These are phyloP conservation scores for Idaea straminata DNA, from an alignment of 2,888 invertebrate species.

Conservation along the genomic window DNA sequence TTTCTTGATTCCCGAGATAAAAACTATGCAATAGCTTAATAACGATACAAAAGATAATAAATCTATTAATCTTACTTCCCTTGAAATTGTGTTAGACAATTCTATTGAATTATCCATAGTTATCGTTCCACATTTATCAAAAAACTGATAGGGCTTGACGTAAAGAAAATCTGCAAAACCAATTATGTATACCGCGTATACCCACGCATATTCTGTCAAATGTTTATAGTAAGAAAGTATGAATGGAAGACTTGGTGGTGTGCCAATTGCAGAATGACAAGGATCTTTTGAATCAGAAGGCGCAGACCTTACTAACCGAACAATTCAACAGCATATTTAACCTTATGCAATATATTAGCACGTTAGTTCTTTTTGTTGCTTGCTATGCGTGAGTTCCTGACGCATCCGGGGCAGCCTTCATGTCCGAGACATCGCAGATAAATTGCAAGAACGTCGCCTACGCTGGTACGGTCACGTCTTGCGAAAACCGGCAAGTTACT, in stretches of 20 bases:
- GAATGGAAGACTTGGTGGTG: slow-evolving; percentile 25
- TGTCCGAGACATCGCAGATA: too few relatives aligned
- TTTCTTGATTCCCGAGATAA: too few relatives aligned
- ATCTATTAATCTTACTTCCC: not conserved
- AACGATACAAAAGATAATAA: not conserved
- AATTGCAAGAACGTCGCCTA: too few relatives aligned
- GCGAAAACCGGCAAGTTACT: too few relatives aligned
- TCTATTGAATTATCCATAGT: not conserved
- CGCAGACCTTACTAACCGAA: not conserved
- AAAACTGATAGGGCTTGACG: slow-evolving; percentile 24
- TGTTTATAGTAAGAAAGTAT: slow-evolving; percentile 26
- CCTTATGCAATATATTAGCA: too few relatives aligned
- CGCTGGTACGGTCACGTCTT: too few relatives aligned
- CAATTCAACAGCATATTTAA: too few relatives aligned
- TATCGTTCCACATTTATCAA: slow-evolving; percentile 21
- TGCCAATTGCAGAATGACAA: slow-evolving; percentile 26
- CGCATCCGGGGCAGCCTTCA: too few relatives aligned
- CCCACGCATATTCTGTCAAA: slow-evolving; percentile 21
- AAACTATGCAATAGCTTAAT: too few relatives aligned
- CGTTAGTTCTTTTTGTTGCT: too few relatives aligned
- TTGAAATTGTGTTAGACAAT: not conserved
- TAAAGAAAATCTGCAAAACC: slow-evolving; percentile 15
- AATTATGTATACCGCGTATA: slow-evolving; percentile 17
- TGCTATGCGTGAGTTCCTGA: too few relatives aligned
- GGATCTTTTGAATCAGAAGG: not conserved